phyloP scores from a whole-genome alignment of 2,888 invertebrate genomes.

The Vannuccia rotundouncinata region DNA sequence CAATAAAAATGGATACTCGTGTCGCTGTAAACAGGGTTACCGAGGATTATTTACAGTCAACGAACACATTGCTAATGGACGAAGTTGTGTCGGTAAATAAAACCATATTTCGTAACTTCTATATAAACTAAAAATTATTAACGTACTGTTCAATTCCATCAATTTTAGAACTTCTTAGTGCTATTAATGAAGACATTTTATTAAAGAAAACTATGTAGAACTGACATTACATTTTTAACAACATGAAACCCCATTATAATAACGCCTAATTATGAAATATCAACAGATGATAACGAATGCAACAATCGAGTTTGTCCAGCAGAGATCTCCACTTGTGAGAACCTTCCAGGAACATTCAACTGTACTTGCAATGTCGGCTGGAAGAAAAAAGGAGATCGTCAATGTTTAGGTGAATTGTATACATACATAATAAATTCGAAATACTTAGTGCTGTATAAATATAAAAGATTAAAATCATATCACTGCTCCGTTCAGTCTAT shows the following conservation, averaged over 20 bases:
- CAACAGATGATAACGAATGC: conserved; percentile 32
- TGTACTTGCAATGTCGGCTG: conserved; percentile 33
- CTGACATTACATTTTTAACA: too few species aligned
- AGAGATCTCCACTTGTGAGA: conserved; percentile 11
- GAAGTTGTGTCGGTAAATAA: conserved; percentile 27
- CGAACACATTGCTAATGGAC: conserved; percentile 13
- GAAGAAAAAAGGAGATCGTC: neutral
- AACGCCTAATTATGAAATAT: too few species aligned
- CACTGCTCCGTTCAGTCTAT: too few species aligned
- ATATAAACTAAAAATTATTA: too few species aligned
- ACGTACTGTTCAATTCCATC: too few species aligned
- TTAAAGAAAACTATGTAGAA: too few species aligned
- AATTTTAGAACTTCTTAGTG: too few species aligned
- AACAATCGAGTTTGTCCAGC: neutral
- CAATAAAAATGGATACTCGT: neutral
- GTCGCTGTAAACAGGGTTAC: conserved; percentile 28
- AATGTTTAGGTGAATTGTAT: conserved; percentile 34
- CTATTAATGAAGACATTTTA: too few species aligned
- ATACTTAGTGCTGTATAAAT: too few species aligned
- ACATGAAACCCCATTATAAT: too few species aligned
- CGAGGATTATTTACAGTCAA: conserved; percentile 16
- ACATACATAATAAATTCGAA: neutral
- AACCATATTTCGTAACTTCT: too few species aligned
- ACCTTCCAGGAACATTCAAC: conserved; percentile 36
- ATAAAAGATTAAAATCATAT: too few species aligned